These are phyloP conservation scores for Liparis tanakae DNA, from an alignment of 2,797 vertebrate genomes.

Conservation along the genomic window DNA sequence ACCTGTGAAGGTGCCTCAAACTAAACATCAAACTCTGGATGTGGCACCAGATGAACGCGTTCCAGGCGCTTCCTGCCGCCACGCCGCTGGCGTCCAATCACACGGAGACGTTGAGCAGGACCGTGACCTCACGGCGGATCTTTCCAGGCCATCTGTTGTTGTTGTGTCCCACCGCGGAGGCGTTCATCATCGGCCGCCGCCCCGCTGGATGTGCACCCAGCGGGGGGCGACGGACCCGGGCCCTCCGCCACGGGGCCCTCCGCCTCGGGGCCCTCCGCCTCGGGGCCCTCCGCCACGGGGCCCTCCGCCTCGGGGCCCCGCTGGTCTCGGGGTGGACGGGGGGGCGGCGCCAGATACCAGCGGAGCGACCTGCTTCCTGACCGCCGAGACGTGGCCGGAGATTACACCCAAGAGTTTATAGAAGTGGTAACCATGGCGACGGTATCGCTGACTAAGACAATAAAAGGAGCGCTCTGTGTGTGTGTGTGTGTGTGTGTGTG, in stretches of 20 bases:
- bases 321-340: too few species aligned
- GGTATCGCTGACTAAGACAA: conserved; percentile 21
- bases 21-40: too few species aligned
- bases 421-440: conserved; percentile 33
- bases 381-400: conserved; percentile 14
- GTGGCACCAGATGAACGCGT: too few species aligned
- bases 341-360: too few species aligned
- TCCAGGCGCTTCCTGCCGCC: too few species aligned
- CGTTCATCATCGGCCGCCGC: conserved; percentile 66
- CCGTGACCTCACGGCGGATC: conserved; percentile 66
- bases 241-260: too few species aligned
- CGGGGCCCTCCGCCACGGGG: too few species aligned
- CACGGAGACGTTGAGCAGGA: conserved; percentile 54
- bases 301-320: too few species aligned
- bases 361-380: conserved; percentile 40
- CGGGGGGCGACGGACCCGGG: conserved; percentile 4
- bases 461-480: background rate
- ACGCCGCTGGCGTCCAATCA: conserved; percentile 9
- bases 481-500: conserved; percentile 29
- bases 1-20: too few species aligned
- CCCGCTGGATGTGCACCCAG: conserved; percentile 66
- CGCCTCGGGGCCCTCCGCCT: too few species aligned
- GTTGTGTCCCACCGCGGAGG: conserved; percentile 46
- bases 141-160: conserved; percentile 68
- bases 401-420: conserved; percentile 30